Conservation (phyloP, 1,140 invertebrate genomes). For the Ips nitidus region DNA sequence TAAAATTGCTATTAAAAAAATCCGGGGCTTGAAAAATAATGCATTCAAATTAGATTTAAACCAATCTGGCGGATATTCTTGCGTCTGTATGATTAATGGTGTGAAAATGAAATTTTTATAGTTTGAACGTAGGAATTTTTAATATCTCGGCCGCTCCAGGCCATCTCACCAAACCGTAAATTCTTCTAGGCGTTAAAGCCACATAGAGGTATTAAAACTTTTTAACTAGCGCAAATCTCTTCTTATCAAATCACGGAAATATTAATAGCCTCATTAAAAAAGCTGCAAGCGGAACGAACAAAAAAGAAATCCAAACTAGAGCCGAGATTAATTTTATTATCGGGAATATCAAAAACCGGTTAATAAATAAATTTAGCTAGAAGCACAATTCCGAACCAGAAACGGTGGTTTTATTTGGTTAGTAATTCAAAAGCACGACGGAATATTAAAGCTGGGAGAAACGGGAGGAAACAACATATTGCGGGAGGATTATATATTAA, state of each 20-base stretch:
- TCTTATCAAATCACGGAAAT: too few species aligned
- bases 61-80: background rate
- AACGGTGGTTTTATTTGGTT: background rate
- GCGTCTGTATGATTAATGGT: slow-evolving; percentile 6
- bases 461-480: slow-evolving; percentile 1
- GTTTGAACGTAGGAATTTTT: slow-evolving; percentile 6
- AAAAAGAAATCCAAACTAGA: too few species aligned
- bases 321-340: too few species aligned
- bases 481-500: slow-evolving; percentile 3
- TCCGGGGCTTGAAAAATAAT: too few species aligned
- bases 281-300: too few species aligned
- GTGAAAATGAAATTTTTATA: slow-evolving; percentile 12
- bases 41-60: background rate
- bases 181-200: slow-evolving; percentile 7
- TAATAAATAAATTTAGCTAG: slow-evolving; percentile 1
- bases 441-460: background rate
- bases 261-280: too few species aligned
- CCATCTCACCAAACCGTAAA: slow-evolving; percentile 3
- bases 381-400: background rate
- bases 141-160: slow-evolving; percentile 9
- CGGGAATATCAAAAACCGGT: background rate
- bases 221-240: background rate
- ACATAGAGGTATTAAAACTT: slow-evolving; percentile 10
- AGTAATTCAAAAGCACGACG: background rate
- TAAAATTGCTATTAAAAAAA: too few species aligned